These are phyloP conservation scores for Siniperca chuatsi DNA, from an alignment of 2,113 vertebrate species.

Conservation along the genomic window DNA sequence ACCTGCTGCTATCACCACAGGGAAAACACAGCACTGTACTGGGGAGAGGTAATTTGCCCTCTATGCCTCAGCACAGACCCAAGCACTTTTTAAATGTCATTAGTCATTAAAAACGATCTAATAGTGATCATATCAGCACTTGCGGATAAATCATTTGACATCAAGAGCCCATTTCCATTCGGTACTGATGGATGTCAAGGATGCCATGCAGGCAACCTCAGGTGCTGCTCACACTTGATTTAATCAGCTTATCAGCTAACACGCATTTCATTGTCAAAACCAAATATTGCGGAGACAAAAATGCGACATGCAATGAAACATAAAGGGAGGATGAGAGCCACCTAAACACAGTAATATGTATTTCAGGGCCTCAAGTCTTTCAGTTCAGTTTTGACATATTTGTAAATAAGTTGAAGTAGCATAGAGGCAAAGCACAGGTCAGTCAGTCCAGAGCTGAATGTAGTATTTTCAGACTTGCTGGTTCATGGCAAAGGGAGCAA, in stretches of 20 bases:
- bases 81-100: constrained; percentile 72
- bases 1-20: constrained; percentile 62
- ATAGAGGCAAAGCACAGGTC: background rate
- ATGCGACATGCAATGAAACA: constrained; percentile 29
- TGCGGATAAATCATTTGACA: constrained; percentile 69
- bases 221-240: constrained; percentile 41
- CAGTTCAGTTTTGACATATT: background rate
- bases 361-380: background rate
- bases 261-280: constrained; percentile 25
- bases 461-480: constrained; percentile 4
- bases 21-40: constrained; percentile 17
- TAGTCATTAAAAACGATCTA: constrained; percentile 72
- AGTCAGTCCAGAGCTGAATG: background rate
- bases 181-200: constrained; percentile 52
- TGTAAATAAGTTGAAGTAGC: background rate
- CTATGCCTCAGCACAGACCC: constrained; percentile 45
- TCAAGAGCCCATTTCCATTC: constrained; percentile 54
- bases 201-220: constrained; percentile 30
- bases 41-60: constrained; percentile 56
- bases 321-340: background rate
- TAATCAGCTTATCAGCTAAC: constrained; percentile 45
- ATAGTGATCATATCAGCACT: constrained; percentile 59
- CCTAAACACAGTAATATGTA: background rate
- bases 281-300: constrained; percentile 23
- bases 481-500: background rate